A percentile compares a stretch with the other conserved stretches of the same genome.
phyloP scores from a whole-genome alignment of 2,797 vertebrate species.

The Ispidina picta region DNA sequence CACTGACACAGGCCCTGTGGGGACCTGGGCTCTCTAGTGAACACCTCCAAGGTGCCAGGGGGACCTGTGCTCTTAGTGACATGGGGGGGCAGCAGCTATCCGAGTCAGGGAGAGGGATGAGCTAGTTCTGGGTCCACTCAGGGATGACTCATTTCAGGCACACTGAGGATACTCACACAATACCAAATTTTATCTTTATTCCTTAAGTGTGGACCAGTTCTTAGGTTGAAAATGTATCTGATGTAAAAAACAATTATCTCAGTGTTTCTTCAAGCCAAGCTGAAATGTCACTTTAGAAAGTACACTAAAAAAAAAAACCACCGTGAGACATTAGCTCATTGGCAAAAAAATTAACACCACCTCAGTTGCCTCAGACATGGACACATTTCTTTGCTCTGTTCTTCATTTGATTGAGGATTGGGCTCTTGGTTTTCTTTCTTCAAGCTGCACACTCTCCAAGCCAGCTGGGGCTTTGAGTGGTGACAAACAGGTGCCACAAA shows the following conservation, averaged over 20 bases:
- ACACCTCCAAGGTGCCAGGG: neutral
- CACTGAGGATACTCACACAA: neutral
- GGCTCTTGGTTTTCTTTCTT: neutral
- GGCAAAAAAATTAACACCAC: constrained; percentile 25
- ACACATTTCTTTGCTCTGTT: neutral
- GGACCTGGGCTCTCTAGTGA: neutral
- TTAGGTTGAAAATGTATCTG: neutral
- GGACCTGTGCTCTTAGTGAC: rapidly evolving
- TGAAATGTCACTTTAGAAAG: constrained; percentile 26
- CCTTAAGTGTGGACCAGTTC: neutral
- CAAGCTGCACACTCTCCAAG: neutral
- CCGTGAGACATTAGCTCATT: constrained; percentile 23
- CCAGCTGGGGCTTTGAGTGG: neutral
- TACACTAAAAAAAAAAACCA: neutral
- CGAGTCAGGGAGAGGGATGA: neutral
- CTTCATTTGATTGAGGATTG: neutral
- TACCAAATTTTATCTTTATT: constrained; percentile 3
- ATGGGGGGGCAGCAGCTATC: neutral
- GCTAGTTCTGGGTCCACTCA: neutral
- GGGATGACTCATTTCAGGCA: neutral
- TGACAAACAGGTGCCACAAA: neutral
- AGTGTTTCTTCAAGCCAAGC: constrained; percentile 35
- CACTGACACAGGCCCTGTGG: neutral
- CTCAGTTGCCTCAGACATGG: neutral
- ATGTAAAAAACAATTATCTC: neutral